These are phyloP conservation scores for Elgonia sp. DNA, from an alignment of 2,888 invertebrate species.

Conservation along the genomic window DNA sequence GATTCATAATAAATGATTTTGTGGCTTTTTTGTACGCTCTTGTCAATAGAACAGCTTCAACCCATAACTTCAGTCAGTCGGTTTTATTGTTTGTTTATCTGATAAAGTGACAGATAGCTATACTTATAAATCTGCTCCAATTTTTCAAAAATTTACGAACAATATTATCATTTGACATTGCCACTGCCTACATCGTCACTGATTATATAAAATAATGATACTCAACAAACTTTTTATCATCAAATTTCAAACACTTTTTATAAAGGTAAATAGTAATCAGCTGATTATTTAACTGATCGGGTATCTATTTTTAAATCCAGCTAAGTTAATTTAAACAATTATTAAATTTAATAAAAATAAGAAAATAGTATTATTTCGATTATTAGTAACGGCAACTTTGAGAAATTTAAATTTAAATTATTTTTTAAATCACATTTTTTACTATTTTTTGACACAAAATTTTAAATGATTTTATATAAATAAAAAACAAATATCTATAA, in stretches of 20 bases:
- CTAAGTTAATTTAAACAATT: too few species aligned
- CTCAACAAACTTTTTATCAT: background rate
- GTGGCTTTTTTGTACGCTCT: background rate
- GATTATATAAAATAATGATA: conserved; percentile 1
- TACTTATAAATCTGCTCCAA: conserved; percentile 18
- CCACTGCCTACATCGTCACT: conserved; percentile 22
- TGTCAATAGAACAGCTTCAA: conserved; percentile 28
- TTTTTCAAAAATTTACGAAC: conserved; percentile 31
- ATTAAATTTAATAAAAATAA: too few species aligned
- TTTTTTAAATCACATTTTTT: too few species aligned
- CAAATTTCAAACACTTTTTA: background rate
- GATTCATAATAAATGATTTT: background rate
- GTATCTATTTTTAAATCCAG: too few species aligned
- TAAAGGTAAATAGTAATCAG: background rate
- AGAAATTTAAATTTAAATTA: too few species aligned
- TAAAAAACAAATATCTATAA: too few species aligned
- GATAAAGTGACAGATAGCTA: conserved; percentile 6
- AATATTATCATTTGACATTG: conserved; percentile 57
- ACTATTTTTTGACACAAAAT: too few species aligned
- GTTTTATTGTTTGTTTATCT: conserved; percentile 6
- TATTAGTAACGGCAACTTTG: too few species aligned
- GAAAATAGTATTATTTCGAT: too few species aligned
- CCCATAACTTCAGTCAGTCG: conserved; percentile 15
- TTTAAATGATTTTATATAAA: too few species aligned
- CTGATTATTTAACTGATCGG: too few species aligned